Conservation (phyloP, 2,113 vertebrate species). For the Microtus richardsoni region DNA sequence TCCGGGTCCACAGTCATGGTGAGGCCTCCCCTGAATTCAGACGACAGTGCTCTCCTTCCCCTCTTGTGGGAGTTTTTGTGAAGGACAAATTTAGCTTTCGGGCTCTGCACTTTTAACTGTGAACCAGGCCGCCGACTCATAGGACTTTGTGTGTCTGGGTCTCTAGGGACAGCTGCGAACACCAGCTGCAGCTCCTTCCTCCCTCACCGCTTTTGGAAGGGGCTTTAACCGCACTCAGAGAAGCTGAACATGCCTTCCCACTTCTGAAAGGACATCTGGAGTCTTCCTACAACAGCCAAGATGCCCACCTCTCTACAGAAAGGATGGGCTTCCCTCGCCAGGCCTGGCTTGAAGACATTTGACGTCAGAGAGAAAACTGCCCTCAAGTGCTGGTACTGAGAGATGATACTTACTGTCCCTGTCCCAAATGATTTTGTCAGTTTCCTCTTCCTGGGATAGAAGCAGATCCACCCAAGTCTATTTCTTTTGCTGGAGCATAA, state of each 20-base stretch:
- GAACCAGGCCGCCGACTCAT: not conserved
- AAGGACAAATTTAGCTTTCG: no score
- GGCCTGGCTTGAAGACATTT: not conserved
- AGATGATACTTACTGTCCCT: not conserved
- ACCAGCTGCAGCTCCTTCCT: not conserved
- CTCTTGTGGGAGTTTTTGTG: no score
- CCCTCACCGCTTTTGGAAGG: not conserved
- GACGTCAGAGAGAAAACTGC: not conserved
- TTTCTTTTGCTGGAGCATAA: not conserved
- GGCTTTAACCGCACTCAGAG: not conserved
- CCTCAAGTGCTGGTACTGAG: not conserved
- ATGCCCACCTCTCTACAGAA: not conserved
- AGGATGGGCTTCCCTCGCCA: not conserved
- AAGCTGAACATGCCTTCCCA: not conserved
- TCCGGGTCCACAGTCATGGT: no score
- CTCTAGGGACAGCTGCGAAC: not conserved
- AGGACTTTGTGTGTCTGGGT: not conserved
- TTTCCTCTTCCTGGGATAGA: not conserved
- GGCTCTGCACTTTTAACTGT: not conserved
- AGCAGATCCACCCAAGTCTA: not conserved
- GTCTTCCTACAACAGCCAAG: not conserved
- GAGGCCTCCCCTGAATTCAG: no score
- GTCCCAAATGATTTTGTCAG: not conserved
- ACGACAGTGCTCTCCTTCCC: no score
- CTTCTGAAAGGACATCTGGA: not conserved